These are phyloP conservation scores for Anguilla rostrata DNA, from an alignment of 2,113 vertebrate genomes.

Conservation along the genomic window DNA sequence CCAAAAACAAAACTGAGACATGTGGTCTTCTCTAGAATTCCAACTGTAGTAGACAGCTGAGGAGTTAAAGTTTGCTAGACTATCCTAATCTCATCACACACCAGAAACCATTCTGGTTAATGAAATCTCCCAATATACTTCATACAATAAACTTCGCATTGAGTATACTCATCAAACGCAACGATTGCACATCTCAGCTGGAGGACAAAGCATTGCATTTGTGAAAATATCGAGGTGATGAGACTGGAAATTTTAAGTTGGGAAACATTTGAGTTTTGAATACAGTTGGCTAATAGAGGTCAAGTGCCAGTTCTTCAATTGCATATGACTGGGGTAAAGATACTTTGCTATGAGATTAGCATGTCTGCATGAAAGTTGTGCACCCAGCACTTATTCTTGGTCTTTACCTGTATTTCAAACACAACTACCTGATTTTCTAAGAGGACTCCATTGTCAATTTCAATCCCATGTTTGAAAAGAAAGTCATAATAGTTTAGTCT, in stretches of 20 bases:
- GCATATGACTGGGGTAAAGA: not conserved
- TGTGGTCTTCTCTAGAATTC: no score
- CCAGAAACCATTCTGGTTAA: no score
- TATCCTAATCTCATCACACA: no score
- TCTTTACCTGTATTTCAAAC: not conserved
- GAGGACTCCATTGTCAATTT: not conserved
- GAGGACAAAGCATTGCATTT: not conserved
- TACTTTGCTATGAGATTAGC: not conserved
- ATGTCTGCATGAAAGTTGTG: not conserved
- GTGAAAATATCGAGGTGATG: not conserved
- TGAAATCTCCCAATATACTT: no score
- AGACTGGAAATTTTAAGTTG: not conserved
- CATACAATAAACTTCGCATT: no score
- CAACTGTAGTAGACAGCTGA: no score
- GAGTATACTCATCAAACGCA: not conserved
- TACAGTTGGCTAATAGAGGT: not conserved
- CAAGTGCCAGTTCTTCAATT: not conserved
- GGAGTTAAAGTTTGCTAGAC: no score
- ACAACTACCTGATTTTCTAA: not conserved
- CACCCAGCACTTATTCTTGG: not conserved
- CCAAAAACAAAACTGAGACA: not conserved
- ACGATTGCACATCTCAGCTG: not conserved
- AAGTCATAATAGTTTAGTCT: no score
- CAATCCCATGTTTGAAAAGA: no score
- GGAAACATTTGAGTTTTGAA: not conserved